Percentiles rank a stretch among this genome's conserved stretches.
Conservation (phyloP, 2,888 invertebrate species). For the Ecdyonurus torrentis region DNA sequence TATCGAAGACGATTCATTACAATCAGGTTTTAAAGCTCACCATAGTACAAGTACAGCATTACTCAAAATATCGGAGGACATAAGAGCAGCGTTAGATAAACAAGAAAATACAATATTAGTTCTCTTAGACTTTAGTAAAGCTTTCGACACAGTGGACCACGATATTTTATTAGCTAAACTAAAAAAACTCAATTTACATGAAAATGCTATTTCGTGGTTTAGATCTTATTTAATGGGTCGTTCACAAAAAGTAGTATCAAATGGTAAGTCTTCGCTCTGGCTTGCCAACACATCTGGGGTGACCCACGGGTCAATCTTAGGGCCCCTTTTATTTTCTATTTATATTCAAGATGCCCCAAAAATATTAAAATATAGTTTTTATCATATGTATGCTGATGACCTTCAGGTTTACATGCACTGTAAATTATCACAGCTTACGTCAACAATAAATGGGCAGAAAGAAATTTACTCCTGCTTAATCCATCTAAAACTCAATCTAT, state of each 20-base stretch:
- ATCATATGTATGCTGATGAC: not conserved
- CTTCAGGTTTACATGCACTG: not conserved
- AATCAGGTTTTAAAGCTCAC: not conserved
- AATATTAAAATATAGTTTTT: not conserved
- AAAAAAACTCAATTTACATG: not conserved
- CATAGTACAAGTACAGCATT: not conserved
- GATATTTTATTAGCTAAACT: not conserved
- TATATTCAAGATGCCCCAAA: not conserved
- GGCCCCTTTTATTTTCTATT: not conserved
- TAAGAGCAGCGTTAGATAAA: not conserved
- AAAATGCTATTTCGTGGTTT: not conserved
- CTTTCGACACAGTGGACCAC: not conserved
- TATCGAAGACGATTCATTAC: not conserved
- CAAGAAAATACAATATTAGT: not conserved
- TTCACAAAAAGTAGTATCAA: not conserved
- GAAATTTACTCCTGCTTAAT: not conserved
- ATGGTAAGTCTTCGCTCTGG: not conserved
- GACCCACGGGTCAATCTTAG: not conserved
- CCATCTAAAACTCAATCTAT: not conserved
- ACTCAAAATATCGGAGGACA: not conserved
- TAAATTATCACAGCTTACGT: not conserved
- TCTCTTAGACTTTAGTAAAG: not conserved
- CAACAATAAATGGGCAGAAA: not conserved
- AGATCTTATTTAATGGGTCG: not conserved
- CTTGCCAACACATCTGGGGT: not conserved